These are phyloP conservation scores for Cisticola juncidis DNA, from an alignment of 2,113 vertebrate genomes.

Conservation along the genomic window DNA sequence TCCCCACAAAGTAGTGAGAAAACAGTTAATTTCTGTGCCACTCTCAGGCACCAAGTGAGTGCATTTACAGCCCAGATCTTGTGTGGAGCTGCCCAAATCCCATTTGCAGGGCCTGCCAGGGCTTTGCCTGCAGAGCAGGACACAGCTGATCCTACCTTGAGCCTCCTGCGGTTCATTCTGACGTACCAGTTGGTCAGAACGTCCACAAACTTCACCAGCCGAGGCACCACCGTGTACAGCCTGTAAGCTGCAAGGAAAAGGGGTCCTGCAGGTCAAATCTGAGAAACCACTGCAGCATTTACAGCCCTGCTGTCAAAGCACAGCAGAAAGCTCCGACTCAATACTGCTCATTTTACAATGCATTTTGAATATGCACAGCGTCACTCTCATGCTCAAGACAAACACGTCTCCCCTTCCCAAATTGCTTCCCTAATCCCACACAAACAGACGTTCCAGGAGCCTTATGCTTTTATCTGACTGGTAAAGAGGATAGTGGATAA, in stretches of 20 bases:
- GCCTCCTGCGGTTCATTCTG: slow-evolving; percentile 91
- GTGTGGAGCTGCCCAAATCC: neutral
- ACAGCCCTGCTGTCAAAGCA: neutral
- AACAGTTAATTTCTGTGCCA: neutral
- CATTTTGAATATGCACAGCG: neutral
- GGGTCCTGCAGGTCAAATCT: neutral
- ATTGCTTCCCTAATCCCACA: slow-evolving; percentile 10
- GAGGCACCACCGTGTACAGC: slow-evolving; percentile 94
- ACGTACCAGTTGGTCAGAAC: slow-evolving; percentile 98
- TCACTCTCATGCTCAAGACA: neutral
- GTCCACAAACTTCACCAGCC: slow-evolving; percentile 95
- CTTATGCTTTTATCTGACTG: slow-evolving; percentile 49
- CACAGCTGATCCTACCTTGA: slow-evolving; percentile 81
- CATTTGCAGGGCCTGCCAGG: neutral
- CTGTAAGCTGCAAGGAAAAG: slow-evolving; percentile 81
- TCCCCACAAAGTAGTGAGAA: neutral
- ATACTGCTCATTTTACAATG: neutral
- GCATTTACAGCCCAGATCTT: neutral
- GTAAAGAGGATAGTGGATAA: slow-evolving; percentile 25
- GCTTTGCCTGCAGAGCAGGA: neutral
- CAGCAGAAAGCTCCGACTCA: neutral
- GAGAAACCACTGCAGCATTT: neutral
- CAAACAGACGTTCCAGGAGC: neutral
- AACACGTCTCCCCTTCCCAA: neutral
- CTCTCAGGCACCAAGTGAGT: neutral